Evolutionary conservation across 2,888 invertebrate genomes (phyloP), one percentile per base, ranked within the genome.

Genomic region (Strigamia crassipes): DNA sequence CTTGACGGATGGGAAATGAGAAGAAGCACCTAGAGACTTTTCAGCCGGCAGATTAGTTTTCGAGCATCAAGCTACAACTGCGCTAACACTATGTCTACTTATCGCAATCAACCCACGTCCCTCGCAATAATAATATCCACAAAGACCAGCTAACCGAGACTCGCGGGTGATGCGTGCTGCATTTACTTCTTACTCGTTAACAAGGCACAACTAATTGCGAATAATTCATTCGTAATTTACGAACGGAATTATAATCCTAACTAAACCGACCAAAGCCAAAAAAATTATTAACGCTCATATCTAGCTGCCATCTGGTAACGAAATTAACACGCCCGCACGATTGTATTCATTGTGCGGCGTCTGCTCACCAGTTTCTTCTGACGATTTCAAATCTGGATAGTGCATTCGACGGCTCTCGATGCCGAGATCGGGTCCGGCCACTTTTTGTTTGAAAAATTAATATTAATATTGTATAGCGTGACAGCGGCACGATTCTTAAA

Each of bases 221-320:
- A 66, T 66, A 27, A 66, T 66, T 66, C 27, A 66, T 66, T 31
- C 66, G 23, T 27, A 66, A 66, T 66, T 66, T 66, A 9, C 66
- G 27, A 66, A 66, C 66, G 66, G n/a, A 51, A n/a, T n/a, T n/a
- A 51, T 4, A 13, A 13, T 18, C n/a, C n/a, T n/a, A n/a, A n/a
- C 3, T 13, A 42, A 42, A 42, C 42, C 42, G 15, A 41, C 8
- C 9, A 13, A 3, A 46, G 9, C 3, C 46, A 46, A 8, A 4
- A 13, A n/a, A n/a, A n/a, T n/a, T n/a, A n/a, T n/a, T n/a, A n/a
- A n/a, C n/a, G n/a, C n/a, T n/a, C n/a, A n/a, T n/a, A n/a, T n/a
- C n/a, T n/a, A n/a, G n/a, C n/a, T n/a, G n/a, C n/a, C n/a, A n/a
- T n/a, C n/a, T n/a, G n/a, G n/a, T n/a, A n/a, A n/a, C n/a, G n/a